A percentile compares a stretch with the other conserved stretches of the same genome.
Conservation (phyloP, 2,113 vertebrate species). For the Sylvia atricapilla region DNA sequence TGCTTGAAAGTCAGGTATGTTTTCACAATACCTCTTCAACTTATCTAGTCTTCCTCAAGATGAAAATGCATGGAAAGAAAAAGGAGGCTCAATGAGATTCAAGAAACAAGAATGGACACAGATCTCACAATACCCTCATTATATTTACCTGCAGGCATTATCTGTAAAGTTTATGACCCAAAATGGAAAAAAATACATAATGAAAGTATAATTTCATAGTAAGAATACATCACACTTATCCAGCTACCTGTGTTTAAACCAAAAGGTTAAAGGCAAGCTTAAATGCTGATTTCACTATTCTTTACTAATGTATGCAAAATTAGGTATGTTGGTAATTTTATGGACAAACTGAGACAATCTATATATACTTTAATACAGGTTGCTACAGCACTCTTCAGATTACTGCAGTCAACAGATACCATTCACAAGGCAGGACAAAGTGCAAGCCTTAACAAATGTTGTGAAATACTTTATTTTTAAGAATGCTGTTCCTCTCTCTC, state of each 20-base stretch:
- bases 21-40: neutral
- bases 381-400: neutral
- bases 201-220: neutral
- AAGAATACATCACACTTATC: neutral
- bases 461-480: constrained; percentile 55
- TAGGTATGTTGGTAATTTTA: neutral
- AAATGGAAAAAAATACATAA: neutral
- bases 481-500: constrained; percentile 35
- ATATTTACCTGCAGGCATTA: neutral
- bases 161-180: neutral
- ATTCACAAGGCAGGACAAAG: neutral
- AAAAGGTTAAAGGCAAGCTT: neutral
- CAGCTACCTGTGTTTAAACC: neutral
- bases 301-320: neutral
- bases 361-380: neutral
- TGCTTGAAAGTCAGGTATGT: rapidly evolving
- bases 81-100: neutral
- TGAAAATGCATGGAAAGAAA: neutral
- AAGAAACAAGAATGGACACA: neutral
- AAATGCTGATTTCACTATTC: neutral
- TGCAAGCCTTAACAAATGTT: constrained; percentile 10
- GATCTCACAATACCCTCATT: neutral
- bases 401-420: neutral
- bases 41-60: neutral
- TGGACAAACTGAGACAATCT: neutral